Conservation (phyloP, 2,888 invertebrate species). For the Monopis laevigella region DNA sequence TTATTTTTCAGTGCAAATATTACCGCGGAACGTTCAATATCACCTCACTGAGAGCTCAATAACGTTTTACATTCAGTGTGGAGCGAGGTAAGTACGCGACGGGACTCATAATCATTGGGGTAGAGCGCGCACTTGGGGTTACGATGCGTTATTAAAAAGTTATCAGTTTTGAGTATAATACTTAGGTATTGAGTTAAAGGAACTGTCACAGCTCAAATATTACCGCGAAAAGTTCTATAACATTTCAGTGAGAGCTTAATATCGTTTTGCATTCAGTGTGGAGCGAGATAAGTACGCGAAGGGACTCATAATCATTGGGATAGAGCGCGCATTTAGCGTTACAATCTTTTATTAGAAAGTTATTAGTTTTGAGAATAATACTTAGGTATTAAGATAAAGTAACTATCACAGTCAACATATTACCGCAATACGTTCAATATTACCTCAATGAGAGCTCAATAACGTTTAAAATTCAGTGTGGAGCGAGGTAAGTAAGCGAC, state of each 20-base stretch:
- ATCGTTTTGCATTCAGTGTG: conserved; percentile 40
- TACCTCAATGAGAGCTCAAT: conserved; percentile 38
- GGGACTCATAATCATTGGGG: too few relatives aligned
- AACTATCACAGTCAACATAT: conserved; percentile 2
- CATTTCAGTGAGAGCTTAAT: conserved; percentile 38
- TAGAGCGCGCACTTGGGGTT: too few relatives aligned
- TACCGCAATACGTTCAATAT: conserved; percentile 31
- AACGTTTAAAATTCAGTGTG: conserved; percentile 40
- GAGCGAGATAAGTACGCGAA: conserved; percentile 11
- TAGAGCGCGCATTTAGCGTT: too few relatives aligned
- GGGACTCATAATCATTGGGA: too few relatives aligned
- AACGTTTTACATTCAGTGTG: conserved; percentile 40
- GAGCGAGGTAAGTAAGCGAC: conserved; percentile 11
- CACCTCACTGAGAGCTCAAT: conserved; percentile 38
- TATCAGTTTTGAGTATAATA: too few relatives aligned
- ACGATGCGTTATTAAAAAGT: too few relatives aligned
- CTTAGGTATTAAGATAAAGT: too few relatives aligned
- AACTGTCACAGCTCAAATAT: conserved; percentile 3
- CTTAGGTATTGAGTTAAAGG: too few relatives aligned
- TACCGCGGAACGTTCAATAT: conserved; percentile 32
- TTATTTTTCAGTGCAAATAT: conserved; percentile 7
- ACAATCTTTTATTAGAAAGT: too few relatives aligned
- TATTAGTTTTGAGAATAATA: too few relatives aligned
- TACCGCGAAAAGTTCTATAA: conserved; percentile 31
- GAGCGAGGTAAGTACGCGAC: conserved; percentile 11